A percentile compares a stretch with the other conserved stretches of the same genome.
phyloP scores from a whole-genome alignment of 37 sponge, comb jelly and placozoan genomes.

The Oopsacas minuta region DNA sequence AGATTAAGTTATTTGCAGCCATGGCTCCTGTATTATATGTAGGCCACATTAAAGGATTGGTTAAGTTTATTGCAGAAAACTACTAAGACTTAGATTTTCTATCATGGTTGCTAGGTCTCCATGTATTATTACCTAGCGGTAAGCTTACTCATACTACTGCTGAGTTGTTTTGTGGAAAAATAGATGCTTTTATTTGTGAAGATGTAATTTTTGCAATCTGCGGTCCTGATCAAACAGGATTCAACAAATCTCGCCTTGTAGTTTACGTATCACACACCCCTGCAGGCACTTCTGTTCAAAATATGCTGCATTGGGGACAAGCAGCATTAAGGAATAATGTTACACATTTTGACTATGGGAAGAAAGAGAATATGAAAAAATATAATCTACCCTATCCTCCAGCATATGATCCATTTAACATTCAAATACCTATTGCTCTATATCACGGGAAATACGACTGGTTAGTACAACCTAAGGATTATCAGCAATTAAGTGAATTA shows the following conservation, averaged over 20 bases:
- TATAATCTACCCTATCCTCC: constrained; percentile 40
- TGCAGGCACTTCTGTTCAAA: constrained; percentile 57
- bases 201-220: constrained; percentile 66
- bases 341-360: constrained; percentile 10
- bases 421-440: constrained; percentile 55
- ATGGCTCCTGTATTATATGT: constrained; percentile 53
- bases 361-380: neutral
- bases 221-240: constrained; percentile 41
- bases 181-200: constrained; percentile 41
- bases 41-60: constrained; percentile 30
- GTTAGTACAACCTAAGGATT: constrained; percentile 64
- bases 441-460: constrained; percentile 64
- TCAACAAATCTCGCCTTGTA: constrained; percentile 44
- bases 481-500: neutral
- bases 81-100: constrained; percentile 25
- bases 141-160: constrained; percentile 27
- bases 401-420: constrained; percentile 33
- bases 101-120: constrained; percentile 31
- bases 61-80: constrained; percentile 23
- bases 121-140: constrained; percentile 60
- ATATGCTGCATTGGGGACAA: constrained; percentile 46
- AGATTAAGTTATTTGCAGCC: constrained; percentile 48
- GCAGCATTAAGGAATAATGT: constrained; percentile 5
- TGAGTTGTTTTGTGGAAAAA: constrained; percentile 29
- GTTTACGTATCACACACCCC: constrained; percentile 46